Percentiles rank a stretch among this genome's conserved stretches.
Evolutionary conservation across 2,113 vertebrate genomes (phyloP).

Genomic region (Sisor rabdophorus): DNA sequence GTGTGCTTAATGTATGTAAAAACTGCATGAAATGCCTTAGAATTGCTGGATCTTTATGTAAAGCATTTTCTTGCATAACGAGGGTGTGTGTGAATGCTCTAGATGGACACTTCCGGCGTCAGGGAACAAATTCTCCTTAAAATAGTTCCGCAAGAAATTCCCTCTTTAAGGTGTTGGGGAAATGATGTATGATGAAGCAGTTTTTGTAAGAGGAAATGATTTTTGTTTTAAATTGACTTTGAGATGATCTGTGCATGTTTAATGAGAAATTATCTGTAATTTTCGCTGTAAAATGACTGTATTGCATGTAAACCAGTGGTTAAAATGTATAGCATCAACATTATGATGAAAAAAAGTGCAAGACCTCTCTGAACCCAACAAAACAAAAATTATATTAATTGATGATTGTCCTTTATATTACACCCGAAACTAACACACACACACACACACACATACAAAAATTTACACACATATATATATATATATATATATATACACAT

Average conservation of each 20-base stretch:
- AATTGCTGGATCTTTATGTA: background rate
- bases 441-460: too few species aligned
- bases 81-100: background rate
- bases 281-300: background rate
- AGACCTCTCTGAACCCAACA: background rate
- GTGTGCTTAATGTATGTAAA: background rate
- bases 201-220: background rate
- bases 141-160: background rate
- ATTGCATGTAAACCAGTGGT: slow-evolving; percentile 9
- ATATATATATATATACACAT: too few species aligned
- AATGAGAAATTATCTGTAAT: background rate
- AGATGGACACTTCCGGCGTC: slow-evolving; percentile 5
- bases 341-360: background rate
- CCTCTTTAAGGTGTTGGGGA: background rate
- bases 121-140: slow-evolving; percentile 36
- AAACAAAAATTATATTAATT: background rate
- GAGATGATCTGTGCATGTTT: slow-evolving; percentile 11
- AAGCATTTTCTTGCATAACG: background rate
- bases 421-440: too few species aligned
- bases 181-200: background rate
- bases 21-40: slow-evolving; percentile 45
- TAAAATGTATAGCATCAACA: background rate
- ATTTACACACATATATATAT: background rate
- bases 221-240: background rate
- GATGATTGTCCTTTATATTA: background rate